Base-by-base conservation (phyloP, 1,140 invertebrate genomes). In the Sipha flava region DNA sequence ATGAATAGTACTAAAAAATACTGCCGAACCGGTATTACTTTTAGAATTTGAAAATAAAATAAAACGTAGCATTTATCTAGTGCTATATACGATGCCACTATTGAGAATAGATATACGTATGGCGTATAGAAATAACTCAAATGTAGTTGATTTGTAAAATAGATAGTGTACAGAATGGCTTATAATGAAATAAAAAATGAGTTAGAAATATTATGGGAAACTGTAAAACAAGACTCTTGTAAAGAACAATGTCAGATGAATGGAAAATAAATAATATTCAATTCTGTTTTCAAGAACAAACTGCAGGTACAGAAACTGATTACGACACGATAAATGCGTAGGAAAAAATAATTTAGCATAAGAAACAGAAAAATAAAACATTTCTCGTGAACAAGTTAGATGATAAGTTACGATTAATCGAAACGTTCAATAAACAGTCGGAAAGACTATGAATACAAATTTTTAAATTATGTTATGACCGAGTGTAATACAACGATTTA, bases 201-300 rank as follows among this genome's bases (percentile, higher is more conserved):
- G 66, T 70, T n/a, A 47, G 16, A 70, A 70, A 45, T 70, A 70
- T 70, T 47, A 70, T 70, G 43, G 43, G 66, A 47, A 70, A 47
- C 23, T n/a, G 66, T 45, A 70, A 70, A 70, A 70, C 66, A 47
- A 70, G 66, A 70, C 66, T 45, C 26, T 14, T 47, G 47, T 70
- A 47, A 70, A 70, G 66, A 70, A 70, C 43, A 70, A 47, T 70
- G 43, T 70, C 40, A 16, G 43, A 47, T 70, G 66, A 45, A 47
- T 45, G 66, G 66, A 70, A 47, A 70, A 70, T 70, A 70, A 70
- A 70, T 70, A 70, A 70, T 47, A 70, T 70, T 70, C 43, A n/a
- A 70, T 70, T 70, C 40, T 47, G 14, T 47, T 70, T 70, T 70
- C 66, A 70, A 70, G 66, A 66, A 66, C 64, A 66, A 40, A n/a